phyloP scores from a whole-genome alignment of 2,113 vertebrate species.

The Heterocephalus glaber region DNA sequence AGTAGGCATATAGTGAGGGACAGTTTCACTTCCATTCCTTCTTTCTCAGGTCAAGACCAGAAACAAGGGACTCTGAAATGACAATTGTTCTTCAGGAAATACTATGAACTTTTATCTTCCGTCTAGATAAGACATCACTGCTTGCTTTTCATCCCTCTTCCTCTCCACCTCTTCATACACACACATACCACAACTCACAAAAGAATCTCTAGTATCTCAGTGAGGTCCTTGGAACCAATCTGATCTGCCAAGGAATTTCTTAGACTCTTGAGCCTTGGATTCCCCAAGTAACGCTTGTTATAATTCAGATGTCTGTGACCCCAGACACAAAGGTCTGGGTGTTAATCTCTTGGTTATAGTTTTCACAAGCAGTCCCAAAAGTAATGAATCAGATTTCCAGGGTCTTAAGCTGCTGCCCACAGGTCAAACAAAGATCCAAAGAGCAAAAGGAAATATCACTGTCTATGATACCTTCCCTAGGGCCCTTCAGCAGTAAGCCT shows the following conservation, averaged over 20 bases:
- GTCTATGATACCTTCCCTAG: background rate
- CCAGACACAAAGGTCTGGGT: background rate
- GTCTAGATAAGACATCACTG: background rate
- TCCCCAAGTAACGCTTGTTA: slow-evolving; percentile 1
- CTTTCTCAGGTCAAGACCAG: slow-evolving; percentile 45
- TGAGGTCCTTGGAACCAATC: background rate
- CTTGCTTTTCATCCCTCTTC: background rate
- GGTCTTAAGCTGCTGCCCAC: background rate
- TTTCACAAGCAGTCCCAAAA: slow-evolving; percentile 21
- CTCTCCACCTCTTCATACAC: background rate
- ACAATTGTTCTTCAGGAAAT: background rate
- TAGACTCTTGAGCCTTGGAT: background rate
- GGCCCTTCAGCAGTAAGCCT: background rate
- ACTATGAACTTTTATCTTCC: background rate
- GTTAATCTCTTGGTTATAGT: background rate
- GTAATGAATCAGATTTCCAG: background rate
- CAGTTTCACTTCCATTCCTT: background rate
- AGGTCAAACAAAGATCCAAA: background rate
- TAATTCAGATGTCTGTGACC: background rate
- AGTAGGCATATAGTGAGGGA: background rate
- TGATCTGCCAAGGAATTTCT: background rate
- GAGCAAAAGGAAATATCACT: background rate
- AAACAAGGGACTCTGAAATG: slow-evolving; percentile 14
- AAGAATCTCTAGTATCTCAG: background rate
- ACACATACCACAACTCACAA: background rate